Evolutionary conservation across 2,888 invertebrate species (phyloP), one percentile per base, ranked within the genome.

Genomic region (Amphimallon solstitiale): DNA sequence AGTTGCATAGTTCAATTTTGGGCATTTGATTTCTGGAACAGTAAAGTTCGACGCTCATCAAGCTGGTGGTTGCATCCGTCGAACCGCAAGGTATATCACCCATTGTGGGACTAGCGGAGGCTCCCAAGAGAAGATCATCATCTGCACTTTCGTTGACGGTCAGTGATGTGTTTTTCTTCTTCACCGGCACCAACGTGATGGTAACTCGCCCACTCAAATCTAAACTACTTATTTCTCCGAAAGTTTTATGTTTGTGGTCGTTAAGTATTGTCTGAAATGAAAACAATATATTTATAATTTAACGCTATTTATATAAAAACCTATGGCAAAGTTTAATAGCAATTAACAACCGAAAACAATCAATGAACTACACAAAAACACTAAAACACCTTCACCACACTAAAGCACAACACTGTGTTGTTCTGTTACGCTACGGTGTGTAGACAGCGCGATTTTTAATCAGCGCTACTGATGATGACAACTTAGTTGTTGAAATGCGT

Each of bases 81-180:
- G 69, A 71, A 62, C 66, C 68, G 15, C 64, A 63, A 1, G 71
- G 71, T 12, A 68, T 23, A 29, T 72, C 73, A 38, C 66, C 72
- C 2, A 80, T 74, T 7, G 83, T 83, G 9, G 83, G 83, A 73
- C 83, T 84, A 12, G 84, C 84, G 0, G 84, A 83, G 3, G 84
- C 84, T 1, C 84, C 84, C 43, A 84, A 70, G 12, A 79, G 71
- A 60, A 84, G 75, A 67, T 84, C 84, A 69, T 85, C 84, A 62
- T 83, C 83, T 37, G 70, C 62, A 19, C 69, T 66, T 46, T 73
- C 76, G 34, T 70, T 75, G 15, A 77, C 66, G 4, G 73, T 70
- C 68, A 77, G 72, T 19, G 72, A 74, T 66, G 74, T 76, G 52
- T 70, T 73, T 67, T 74, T 74, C 23, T 54, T 66, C 51, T 72